Percentiles rank a stretch among this genome's conserved stretches.
These are phyloP conservation scores for Austrofundulus limnaeus DNA, from an alignment of 2,113 vertebrate species.

Conservation along the genomic window DNA sequence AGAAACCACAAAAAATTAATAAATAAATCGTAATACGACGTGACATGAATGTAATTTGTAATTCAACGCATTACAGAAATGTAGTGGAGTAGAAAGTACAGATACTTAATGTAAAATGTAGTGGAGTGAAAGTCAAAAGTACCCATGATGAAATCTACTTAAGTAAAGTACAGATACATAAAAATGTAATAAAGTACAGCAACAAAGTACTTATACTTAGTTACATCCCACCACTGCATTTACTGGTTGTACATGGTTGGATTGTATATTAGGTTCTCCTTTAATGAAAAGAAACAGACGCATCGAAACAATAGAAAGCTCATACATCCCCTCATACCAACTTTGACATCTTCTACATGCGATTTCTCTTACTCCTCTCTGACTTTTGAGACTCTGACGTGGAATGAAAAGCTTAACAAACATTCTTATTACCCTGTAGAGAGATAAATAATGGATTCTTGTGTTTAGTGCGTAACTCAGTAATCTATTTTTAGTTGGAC, in stretches of 20 bases:
- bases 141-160: no score
- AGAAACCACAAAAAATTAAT: no score
- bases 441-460: slow-evolving; percentile 1
- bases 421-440: slow-evolving; percentile 4
- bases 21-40: no score
- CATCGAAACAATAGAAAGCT: slow-evolving; percentile 15
- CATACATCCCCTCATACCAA: slow-evolving; percentile 1
- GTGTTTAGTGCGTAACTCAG: neutral
- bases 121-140: no score
- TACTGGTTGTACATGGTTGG: slow-evolving; percentile 10
- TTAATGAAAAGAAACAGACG: slow-evolving; percentile 1
- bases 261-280: slow-evolving; percentile 29
- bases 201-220: no score
- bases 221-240: no score
- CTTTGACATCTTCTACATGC: neutral
- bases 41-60: no score
- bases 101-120: no score
- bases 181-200: no score
- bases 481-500: neutral
- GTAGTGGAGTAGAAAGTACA: no score
- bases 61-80: no score
- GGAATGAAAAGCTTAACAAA: slow-evolving; percentile 12
- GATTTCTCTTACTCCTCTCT: slow-evolving; percentile 19
- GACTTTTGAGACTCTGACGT: slow-evolving; percentile 17
- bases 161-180: no score